Conservation (phyloP, 1,140 invertebrate genomes). For the Mylabris phalerata region DNA sequence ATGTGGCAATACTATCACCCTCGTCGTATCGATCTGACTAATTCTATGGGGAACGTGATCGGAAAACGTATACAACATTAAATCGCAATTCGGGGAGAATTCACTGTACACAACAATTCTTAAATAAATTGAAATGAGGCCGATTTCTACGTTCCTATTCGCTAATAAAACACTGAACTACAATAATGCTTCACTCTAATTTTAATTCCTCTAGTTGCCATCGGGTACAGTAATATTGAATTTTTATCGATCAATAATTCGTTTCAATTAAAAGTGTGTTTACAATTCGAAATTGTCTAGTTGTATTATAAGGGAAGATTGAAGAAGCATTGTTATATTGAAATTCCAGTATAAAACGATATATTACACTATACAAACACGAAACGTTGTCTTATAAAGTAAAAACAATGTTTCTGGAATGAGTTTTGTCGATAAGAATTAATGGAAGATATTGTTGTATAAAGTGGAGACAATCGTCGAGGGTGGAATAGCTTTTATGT, state of each 20-base stretch:
- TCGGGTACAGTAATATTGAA: no score
- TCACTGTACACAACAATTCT: background rate
- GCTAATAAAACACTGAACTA: no score
- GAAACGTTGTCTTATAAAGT: constrained; percentile 1
- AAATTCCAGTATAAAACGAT: constrained; percentile 13
- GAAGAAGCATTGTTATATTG: constrained; percentile 5
- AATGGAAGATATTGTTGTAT: background rate
- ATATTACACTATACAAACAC: constrained; percentile 11
- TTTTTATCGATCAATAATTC: no score
- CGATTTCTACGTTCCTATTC: no score
- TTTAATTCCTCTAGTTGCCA: no score
- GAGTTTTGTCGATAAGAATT: background rate
- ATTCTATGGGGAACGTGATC: background rate
- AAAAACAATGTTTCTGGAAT: constrained; percentile 1
- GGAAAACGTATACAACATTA: background rate
- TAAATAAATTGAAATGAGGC: background rate
- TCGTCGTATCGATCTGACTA: background rate
- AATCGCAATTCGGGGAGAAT: background rate
- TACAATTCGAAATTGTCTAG: no score
- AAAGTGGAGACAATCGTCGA: no score
- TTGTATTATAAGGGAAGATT: background rate
- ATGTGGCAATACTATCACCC: no score
- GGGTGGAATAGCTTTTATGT: no score
- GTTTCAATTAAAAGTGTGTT: no score
- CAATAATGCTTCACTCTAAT: no score